Evolutionary conservation across 2,888 invertebrate species (phyloP), one percentile per base, ranked within the genome.

Genomic region (Luperina testacea): DNA sequence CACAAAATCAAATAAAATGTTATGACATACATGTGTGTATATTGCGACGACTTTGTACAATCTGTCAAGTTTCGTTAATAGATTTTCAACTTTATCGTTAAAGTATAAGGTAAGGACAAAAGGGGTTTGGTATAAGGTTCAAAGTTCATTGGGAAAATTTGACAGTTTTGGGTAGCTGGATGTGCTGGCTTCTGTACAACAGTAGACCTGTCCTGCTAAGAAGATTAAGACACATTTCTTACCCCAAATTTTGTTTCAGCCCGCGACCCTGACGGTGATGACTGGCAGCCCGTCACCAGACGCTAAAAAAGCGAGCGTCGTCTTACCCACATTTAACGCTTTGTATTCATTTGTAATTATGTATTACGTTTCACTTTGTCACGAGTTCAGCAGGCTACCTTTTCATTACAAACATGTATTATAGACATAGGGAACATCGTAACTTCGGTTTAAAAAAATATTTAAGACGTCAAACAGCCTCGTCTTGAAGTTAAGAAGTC

Each of bases 221-320:
- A 57, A 11, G 20, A 32, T 64, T 11, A 2, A 24, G 15, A 15
- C 20, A 51, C 5, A 17, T 63, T 27, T 24, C 61, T 70, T 17
- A 69, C 5, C 27, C 0, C 3, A 7, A 0, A 8, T 74, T 63
- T 86, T 85, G 86, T 93, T 92, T 0, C 94, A 95, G 94, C 95
- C 86, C 97, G 97, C 89, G 97, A 97, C 72, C 92, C 95, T 0
- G 97, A 97, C 87, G 97, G 97, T 83, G 97, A 97, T 32, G 97
- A 97, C 81, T 97, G 97, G 97, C 97, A 97, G 72, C 95, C 95
- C 77, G 97, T 97, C 72, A 97, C 97, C 79, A 95, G 97, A 77
- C 97, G 97, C 75, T 96, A 93, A 91, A 24, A 42, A 13, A 69
- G 59, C 78, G 76, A 73, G 61, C 73, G 61, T 77, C 75, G 48